phyloP scores from a whole-genome alignment of 1,140 invertebrate species.

The Anthonomus grandis region DNA sequence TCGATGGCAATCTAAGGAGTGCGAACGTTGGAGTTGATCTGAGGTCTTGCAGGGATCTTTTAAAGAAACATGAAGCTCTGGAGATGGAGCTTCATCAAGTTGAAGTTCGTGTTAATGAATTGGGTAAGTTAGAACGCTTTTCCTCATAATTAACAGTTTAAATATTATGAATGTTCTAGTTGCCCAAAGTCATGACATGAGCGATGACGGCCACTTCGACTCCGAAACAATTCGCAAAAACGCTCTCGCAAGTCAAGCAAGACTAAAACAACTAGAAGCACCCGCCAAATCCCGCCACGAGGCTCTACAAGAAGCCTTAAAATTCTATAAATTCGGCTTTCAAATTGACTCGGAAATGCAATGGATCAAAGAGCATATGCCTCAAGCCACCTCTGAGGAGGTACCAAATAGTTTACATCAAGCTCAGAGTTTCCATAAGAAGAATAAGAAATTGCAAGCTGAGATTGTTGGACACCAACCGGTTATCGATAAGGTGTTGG shows the following conservation, averaged over 20 bases:
- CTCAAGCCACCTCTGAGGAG: slow-evolving; percentile 72
- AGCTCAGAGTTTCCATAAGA: slow-evolving; percentile 88
- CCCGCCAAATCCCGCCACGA: slow-evolving; percentile 66
- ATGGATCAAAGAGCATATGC: slow-evolving; percentile 91
- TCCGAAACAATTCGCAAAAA: slow-evolving; percentile 77
- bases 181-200: slow-evolving; percentile 82
- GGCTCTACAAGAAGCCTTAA: slow-evolving; percentile 72
- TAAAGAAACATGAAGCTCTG: slow-evolving; percentile 81
- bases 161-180: slow-evolving; percentile 41
- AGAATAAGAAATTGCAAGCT: slow-evolving; percentile 86
- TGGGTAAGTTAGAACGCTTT: slow-evolving; percentile 43
- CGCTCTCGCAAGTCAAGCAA: slow-evolving; percentile 69
- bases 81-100: slow-evolving; percentile 79
- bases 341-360: slow-evolving; percentile 91
- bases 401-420: slow-evolving; percentile 83
- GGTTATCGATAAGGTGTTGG: slow-evolving; percentile 77
- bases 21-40: slow-evolving; percentile 81
- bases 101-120: slow-evolving; percentile 71
- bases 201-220: slow-evolving; percentile 91
- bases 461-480: slow-evolving; percentile 81
- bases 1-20: slow-evolving; percentile 70
- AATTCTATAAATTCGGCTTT: slow-evolving; percentile 92
- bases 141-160: background rate
- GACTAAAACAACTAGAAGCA: slow-evolving; percentile 60
- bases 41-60: slow-evolving; percentile 80